Percentiles rank a stretch among this genome's conserved stretches.
Evolutionary conservation across 1,140 invertebrate species (phyloP).

Genomic region (Lethocerus indicus): DNA sequence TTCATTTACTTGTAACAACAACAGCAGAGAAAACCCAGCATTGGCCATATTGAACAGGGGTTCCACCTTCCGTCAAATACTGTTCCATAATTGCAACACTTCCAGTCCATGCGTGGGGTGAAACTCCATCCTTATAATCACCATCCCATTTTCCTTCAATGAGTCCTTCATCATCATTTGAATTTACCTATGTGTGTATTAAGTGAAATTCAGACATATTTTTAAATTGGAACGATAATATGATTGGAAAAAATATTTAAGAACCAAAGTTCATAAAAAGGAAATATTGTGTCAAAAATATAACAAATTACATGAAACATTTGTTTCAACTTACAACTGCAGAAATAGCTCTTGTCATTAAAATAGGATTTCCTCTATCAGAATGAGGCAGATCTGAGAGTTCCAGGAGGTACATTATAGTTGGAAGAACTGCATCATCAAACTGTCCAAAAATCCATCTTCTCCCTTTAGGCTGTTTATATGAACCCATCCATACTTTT

Average conservation of each 20-base stretch:
- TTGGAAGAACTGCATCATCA: slow-evolving; percentile 45
- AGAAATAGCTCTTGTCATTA: slow-evolving; percentile 48
- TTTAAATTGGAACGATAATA: background rate
- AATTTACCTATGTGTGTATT: slow-evolving; percentile 50
- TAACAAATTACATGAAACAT: background rate
- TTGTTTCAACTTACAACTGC: slow-evolving; percentile 50
- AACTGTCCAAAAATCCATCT: slow-evolving; percentile 63
- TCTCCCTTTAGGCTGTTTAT: slow-evolving; percentile 39
- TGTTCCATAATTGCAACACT: slow-evolving; percentile 48
- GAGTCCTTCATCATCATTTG: slow-evolving; percentile 50
- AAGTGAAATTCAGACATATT: slow-evolving; percentile 1
- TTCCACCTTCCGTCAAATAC: slow-evolving; percentile 32
- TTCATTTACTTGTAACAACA: slow-evolving; percentile 37
- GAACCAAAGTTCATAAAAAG: background rate
- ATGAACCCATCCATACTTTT: slow-evolving; percentile 58
- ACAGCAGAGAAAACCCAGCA: slow-evolving; percentile 68
- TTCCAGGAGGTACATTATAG: slow-evolving; percentile 42
- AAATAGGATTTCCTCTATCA: slow-evolving; percentile 53
- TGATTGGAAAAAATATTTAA: too few relatives aligned
- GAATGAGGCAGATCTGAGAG: slow-evolving; percentile 36
- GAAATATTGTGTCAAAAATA: background rate
- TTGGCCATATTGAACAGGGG: slow-evolving; percentile 60
- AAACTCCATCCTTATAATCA: slow-evolving; percentile 46
- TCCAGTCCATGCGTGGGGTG: slow-evolving; percentile 49
- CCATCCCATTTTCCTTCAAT: slow-evolving; percentile 54